Evolutionary conservation across 2,888 invertebrate species (phyloP).

Genomic region (Selenia dentaria): DNA sequence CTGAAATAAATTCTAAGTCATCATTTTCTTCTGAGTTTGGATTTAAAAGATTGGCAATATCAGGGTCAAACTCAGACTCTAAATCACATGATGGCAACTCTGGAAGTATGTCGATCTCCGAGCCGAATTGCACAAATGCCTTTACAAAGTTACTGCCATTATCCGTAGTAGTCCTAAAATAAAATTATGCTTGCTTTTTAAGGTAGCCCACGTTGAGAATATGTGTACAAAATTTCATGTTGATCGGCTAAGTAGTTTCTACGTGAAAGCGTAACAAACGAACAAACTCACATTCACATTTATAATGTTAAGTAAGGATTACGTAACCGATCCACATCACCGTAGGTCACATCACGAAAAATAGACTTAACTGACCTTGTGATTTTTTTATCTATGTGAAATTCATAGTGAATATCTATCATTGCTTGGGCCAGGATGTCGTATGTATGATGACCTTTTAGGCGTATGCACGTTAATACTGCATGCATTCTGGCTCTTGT

Average conservation of each 20-base stretch:
- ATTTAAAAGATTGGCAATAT: conserved; percentile 26
- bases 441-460: conserved; percentile 17
- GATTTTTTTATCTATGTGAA: conserved; percentile 20
- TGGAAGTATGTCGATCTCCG: conserved; percentile 25
- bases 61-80: conserved; percentile 14
- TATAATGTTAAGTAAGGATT: no score
- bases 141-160: conserved; percentile 30
- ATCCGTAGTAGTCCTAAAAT: conserved; percentile 27
- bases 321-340: no score
- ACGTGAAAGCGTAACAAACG: no score
- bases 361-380: conserved; percentile 23
- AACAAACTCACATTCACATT: no score
- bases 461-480: conserved; percentile 18
- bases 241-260: no score
- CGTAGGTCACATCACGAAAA: no score
- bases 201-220: no score
- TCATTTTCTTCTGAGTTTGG: conserved; percentile 23
- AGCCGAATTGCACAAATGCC: conserved; percentile 27
- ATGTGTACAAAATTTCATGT: no score
- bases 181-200: conserved; percentile 18
- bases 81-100: conserved; percentile 19
- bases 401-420: conserved; percentile 25
- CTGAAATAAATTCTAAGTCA: conserved; percentile 22
- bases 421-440: conserved; percentile 21
- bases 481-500: conserved; percentile 23